Conservation (phyloP, 2,888 invertebrate genomes). For the Acanthacorydalis orientalis region DNA sequence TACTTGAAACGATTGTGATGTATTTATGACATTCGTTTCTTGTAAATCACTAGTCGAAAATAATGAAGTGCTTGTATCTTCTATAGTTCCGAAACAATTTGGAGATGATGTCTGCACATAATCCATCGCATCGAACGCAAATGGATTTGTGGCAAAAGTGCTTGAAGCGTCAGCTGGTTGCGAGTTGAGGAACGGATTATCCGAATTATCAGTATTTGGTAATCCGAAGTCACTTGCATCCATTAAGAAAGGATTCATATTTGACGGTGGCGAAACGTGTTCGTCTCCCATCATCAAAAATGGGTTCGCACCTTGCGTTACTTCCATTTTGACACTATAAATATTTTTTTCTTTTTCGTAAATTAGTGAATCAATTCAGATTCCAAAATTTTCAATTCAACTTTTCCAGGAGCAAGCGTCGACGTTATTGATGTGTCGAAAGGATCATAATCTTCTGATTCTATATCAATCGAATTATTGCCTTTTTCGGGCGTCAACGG, state of each 20-base stretch:
- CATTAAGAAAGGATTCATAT: conserved; percentile 53
- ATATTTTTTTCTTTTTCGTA: conserved; percentile 4
- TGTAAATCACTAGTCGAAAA: not conserved
- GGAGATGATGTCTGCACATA: conserved; percentile 11
- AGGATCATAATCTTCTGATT: conserved; percentile 43
- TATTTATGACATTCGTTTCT: conserved; percentile 1
- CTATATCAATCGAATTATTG: conserved; percentile 8
- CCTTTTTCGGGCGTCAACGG: conserved; percentile 23
- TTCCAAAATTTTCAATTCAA: conserved; percentile 61
- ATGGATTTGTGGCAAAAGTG: conserved; percentile 35
- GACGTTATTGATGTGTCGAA: conserved; percentile 71
- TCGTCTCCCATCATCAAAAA: conserved; percentile 61
- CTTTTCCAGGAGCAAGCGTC: conserved; percentile 55
- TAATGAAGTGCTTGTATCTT: conserved; percentile 10
- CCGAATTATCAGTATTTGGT: conserved; percentile 19
- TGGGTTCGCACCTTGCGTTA: conserved; percentile 48
- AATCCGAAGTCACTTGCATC: conserved; percentile 24
- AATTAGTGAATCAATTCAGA: conserved; percentile 42
- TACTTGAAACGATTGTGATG: conserved; percentile 8
- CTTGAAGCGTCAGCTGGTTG: conserved; percentile 22
- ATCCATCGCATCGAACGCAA: conserved; percentile 33
- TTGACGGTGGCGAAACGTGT: conserved; percentile 29
- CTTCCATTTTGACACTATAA: conserved; percentile 30
- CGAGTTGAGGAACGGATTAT: conserved; percentile 52
- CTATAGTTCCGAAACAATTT: conserved; percentile 15